Conservation (phyloP, 2,888 invertebrate genomes). For the Agelastica alni region DNA sequence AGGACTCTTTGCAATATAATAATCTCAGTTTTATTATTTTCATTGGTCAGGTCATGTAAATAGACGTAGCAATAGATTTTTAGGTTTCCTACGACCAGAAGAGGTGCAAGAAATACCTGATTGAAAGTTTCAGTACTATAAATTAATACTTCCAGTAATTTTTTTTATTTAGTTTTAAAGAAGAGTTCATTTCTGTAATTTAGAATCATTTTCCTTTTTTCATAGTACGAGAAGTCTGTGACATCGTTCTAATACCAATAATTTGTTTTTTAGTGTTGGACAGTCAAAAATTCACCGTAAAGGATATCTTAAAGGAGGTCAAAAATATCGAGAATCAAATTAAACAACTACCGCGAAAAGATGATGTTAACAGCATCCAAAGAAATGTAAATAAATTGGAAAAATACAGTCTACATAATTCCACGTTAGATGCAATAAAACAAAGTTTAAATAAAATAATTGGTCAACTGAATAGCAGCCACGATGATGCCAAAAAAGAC, state of each 20-base stretch:
- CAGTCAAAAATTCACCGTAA: conserved; percentile 48
- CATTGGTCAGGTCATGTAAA: too few species aligned
- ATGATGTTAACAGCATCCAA: conserved; percentile 62
- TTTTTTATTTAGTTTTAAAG: too few species aligned
- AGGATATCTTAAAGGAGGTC: conserved; percentile 43
- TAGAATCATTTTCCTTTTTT: too few species aligned
- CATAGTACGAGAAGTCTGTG: too few species aligned
- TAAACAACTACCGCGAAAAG: conserved; percentile 57
- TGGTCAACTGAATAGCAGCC: conserved; percentile 39
- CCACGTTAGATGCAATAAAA: neutral
- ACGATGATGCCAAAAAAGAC: conserved; percentile 43
- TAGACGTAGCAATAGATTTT: too few species aligned
- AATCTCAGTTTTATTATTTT: too few species aligned
- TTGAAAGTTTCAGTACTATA: too few species aligned
- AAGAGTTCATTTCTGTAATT: too few species aligned
- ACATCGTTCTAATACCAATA: neutral
- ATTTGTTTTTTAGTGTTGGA: conserved; percentile 42
- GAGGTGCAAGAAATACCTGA: too few species aligned
- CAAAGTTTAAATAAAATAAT: conserved; percentile 21
- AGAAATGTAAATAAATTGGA: conserved; percentile 56
- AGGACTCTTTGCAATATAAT: too few species aligned
- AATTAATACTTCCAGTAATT: too few species aligned
- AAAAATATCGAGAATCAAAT: conserved; percentile 43
- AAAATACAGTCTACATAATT: conserved; percentile 22
- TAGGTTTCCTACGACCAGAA: too few species aligned